Percentiles rank a stretch among this genome's conserved stretches.
These are phyloP conservation scores for Styela plicata DNA, from an alignment of 23 tunicate genomes.

Conservation along the genomic window DNA sequence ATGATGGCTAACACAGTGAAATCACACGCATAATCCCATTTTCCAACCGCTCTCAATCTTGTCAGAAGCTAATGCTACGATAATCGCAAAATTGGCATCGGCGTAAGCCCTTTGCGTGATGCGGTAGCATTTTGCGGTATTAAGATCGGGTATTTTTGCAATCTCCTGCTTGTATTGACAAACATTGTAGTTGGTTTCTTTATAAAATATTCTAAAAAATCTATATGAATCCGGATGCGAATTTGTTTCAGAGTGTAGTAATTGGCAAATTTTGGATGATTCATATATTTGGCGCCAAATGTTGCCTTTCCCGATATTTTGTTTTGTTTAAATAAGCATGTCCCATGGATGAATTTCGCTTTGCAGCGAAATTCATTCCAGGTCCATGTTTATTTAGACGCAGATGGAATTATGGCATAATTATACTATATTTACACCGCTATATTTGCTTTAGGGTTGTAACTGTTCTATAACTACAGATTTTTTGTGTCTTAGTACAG, in stretches of 20 bases:
- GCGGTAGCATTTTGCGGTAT: neutral
- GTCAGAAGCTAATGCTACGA: neutral
- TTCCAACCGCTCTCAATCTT: neutral
- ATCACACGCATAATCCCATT: neutral
- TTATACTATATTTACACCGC: neutral
- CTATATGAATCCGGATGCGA: too few relatives aligned
- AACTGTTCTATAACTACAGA: neutral
- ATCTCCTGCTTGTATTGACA: neutral
- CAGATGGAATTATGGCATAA: too few relatives aligned
- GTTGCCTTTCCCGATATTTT: too few relatives aligned
- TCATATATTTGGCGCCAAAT: too few relatives aligned
- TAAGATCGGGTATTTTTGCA: neutral
- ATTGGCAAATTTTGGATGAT: too few relatives aligned
- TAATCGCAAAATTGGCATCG: neutral
- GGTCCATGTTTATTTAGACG: too few relatives aligned
- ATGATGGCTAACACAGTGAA: neutral
- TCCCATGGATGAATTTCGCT: too few relatives aligned
- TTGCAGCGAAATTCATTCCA: too few relatives aligned
- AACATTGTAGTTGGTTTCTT: too few relatives aligned
- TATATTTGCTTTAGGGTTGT: neutral
- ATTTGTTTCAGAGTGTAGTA: too few relatives aligned
- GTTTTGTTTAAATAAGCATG: too few relatives aligned
- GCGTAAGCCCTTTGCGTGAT: neutral
- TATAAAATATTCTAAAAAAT: too few relatives aligned
- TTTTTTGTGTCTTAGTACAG: neutral